Percentiles rank a stretch among this genome's conserved stretches.
phyloP scores from a whole-genome alignment of 1,140 invertebrate species.

The Rhynchophorus ferrugineus region DNA sequence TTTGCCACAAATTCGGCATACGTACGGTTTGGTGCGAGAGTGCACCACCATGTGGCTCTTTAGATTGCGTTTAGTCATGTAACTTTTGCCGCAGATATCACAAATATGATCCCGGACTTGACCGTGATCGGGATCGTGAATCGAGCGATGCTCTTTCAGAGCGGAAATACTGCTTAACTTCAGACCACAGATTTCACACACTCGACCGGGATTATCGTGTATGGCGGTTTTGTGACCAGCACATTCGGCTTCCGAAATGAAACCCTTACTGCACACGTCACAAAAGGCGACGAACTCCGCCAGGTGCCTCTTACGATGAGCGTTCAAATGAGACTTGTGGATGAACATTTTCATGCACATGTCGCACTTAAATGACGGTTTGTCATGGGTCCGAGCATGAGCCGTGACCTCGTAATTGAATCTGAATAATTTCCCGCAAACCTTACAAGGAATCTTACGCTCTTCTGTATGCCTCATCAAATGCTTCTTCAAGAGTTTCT shows the following conservation, averaged over 20 bases:
- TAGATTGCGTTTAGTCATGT: slow-evolving; percentile 18
- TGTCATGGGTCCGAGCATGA: slow-evolving; percentile 23
- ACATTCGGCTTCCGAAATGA: slow-evolving; percentile 22
- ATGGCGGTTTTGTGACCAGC: slow-evolving; percentile 22
- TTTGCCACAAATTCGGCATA: slow-evolving; percentile 46
- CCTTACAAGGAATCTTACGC: slow-evolving; percentile 21
- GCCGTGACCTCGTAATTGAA: slow-evolving; percentile 24
- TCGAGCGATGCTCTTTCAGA: slow-evolving; percentile 30
- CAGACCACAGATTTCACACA: slow-evolving; percentile 30
- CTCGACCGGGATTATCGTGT: slow-evolving; percentile 24
- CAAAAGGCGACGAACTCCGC: slow-evolving; percentile 40
- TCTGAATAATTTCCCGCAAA: slow-evolving; percentile 35
- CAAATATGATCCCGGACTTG: slow-evolving; percentile 20
- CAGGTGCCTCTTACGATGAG: slow-evolving; percentile 54
- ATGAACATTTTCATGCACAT: slow-evolving; percentile 54
- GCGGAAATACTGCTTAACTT: slow-evolving; percentile 23
- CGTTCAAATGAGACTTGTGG: slow-evolving; percentile 56
- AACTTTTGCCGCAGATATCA: slow-evolving; percentile 27
- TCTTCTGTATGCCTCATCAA: slow-evolving; percentile 12
- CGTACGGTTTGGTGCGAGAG: slow-evolving; percentile 50
- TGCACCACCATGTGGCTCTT: slow-evolving; percentile 55
- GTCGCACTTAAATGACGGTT: slow-evolving; percentile 35
- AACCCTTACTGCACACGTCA: slow-evolving; percentile 27
- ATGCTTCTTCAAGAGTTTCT: slow-evolving; percentile 23
- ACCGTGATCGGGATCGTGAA: slow-evolving; percentile 24